phyloP scores from a whole-genome alignment of 2,888 invertebrate species.

The Pandemis cinnamomeana region DNA sequence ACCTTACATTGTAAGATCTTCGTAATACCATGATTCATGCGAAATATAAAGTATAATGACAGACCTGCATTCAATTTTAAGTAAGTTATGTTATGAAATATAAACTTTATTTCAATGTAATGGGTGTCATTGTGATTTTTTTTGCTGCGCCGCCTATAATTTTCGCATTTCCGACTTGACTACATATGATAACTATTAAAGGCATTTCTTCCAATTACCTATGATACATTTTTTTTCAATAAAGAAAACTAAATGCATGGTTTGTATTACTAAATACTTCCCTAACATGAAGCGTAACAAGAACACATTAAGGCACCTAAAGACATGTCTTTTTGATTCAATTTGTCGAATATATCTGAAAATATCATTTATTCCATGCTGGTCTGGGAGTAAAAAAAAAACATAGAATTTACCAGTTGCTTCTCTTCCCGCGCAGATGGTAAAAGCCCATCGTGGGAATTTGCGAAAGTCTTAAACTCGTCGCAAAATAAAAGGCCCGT shows the following conservation, averaged over 20 bases:
- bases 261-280: slow-evolving; percentile 9
- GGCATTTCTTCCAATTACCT: slow-evolving; percentile 48
- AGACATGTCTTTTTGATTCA: too few species aligned
- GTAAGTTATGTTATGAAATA: background rate
- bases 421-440: too few species aligned
- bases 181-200: slow-evolving; percentile 41
- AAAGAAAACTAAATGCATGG: background rate
- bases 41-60: background rate
- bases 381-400: too few species aligned
- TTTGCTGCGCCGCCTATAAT: slow-evolving; percentile 50
- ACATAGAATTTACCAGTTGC: too few species aligned
- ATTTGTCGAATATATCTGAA: too few species aligned
- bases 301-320: too few species aligned
- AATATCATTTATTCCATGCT: too few species aligned
- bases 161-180: slow-evolving; percentile 48
- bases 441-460: too few species aligned
- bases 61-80: slow-evolving; percentile 1
- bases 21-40: background rate
- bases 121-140: slow-evolving; percentile 1
- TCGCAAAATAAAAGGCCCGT: too few species aligned
- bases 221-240: slow-evolving; percentile 12
- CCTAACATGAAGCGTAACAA: background rate
- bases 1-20: background rate
- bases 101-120: background rate
- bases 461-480: too few species aligned